Percentiles rank a stretch among this genome's conserved stretches.
These are phyloP conservation scores for Pteronura brasiliensis DNA, from an alignment of 2,113 vertebrate genomes.

Conservation along the genomic window DNA sequence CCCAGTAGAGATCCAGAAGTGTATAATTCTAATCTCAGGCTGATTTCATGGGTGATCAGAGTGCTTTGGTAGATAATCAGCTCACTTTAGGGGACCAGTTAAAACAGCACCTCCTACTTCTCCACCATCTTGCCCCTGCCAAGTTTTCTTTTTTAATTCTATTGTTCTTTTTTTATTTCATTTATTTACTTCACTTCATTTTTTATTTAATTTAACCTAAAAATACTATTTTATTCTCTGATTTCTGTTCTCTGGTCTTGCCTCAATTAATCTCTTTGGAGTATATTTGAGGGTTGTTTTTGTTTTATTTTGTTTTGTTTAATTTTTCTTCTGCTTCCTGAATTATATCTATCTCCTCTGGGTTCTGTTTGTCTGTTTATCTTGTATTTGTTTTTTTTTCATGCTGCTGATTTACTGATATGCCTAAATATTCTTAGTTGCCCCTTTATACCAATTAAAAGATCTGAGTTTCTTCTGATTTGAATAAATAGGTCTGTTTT, in stretches of 20 bases:
- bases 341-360: slow-evolving; percentile 17
- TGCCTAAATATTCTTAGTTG: neutral
- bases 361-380: neutral
- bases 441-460: neutral
- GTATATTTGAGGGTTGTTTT: neutral
- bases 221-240: neutral
- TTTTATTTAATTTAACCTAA: neutral
- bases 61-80: too few relatives aligned
- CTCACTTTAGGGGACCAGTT: too few relatives aligned
- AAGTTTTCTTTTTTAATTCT: neutral
- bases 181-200: neutral
- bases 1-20: too few relatives aligned
- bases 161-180: neutral
- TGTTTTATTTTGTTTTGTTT: neutral
- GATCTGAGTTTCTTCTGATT: neutral
- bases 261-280: neutral
- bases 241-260: neutral
- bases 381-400: neutral
- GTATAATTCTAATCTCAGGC: too few relatives aligned
- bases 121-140: too few relatives aligned
- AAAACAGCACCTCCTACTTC: too few relatives aligned
- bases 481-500: neutral
- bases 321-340: neutral
- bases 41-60: too few relatives aligned
- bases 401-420: neutral